Evolutionary conservation across 2,797 vertebrate species (phyloP).

Genomic region (Linurgus olivaceus): DNA sequence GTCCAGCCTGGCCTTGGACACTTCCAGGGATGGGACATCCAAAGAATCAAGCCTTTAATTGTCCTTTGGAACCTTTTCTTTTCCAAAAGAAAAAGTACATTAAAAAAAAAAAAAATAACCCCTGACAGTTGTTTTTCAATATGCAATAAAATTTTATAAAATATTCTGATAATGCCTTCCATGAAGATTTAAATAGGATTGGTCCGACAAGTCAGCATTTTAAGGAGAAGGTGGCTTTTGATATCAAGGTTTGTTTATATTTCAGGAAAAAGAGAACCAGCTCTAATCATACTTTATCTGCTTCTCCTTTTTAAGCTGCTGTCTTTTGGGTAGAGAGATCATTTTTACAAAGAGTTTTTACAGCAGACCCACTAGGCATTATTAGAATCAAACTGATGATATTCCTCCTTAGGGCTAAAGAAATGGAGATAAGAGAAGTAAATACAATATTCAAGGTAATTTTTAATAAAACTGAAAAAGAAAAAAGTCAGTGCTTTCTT

Average conservation of each 20-base stretch:
- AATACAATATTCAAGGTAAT: constrained; percentile 65
- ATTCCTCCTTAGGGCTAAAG: constrained; percentile 43
- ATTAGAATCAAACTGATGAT: constrained; percentile 57
- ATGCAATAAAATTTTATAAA: not conserved
- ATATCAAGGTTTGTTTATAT: constrained; percentile 33
- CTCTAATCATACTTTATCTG: constrained; percentile 43
- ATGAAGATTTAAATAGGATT: not conserved
- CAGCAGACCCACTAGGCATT: constrained; percentile 50
- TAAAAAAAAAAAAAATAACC: not conserved
- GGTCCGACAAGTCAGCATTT: constrained; percentile 14
- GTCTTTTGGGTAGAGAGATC: constrained; percentile 44
- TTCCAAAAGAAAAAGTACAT: not conserved
- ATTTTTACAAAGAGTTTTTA: constrained; percentile 56
- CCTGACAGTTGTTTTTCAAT: not conserved
- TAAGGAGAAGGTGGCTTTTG: constrained; percentile 23
- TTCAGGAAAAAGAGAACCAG: not conserved
- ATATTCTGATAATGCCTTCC: not conserved
- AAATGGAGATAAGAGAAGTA: constrained; percentile 50
- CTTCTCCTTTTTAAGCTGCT: constrained; percentile 21
- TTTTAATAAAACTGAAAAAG: constrained; percentile 46
- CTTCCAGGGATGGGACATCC: not conserved
- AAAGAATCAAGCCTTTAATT: not conserved
- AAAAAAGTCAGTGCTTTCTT: not conserved
- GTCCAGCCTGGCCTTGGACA: not conserved
- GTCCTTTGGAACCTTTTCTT: not conserved